phyloP scores from a whole-genome alignment of 2,113 vertebrate species.

The Epinephelus cyanopodus region DNA sequence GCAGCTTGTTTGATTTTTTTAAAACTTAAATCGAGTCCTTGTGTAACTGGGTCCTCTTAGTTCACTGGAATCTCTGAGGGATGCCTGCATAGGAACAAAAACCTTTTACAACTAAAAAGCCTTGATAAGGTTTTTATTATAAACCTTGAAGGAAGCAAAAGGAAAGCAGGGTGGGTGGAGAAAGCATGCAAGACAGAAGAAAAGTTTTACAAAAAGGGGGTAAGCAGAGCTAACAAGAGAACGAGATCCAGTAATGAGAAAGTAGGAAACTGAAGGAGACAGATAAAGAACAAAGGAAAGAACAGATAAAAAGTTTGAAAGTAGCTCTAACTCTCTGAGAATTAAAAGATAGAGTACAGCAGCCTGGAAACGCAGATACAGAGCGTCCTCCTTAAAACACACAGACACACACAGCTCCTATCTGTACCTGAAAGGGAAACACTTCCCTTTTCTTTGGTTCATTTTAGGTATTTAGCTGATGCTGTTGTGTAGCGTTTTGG shows the following conservation, averaged over 20 bases:
- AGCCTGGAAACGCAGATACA: constrained; percentile 4
- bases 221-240: constrained; percentile 21
- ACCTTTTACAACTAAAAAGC: constrained; percentile 22
- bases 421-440: neutral
- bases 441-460: neutral
- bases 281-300: constrained; percentile 47
- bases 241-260: constrained; percentile 23
- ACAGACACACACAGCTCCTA: neutral
- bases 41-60: constrained; percentile 30
- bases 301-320: constrained; percentile 26
- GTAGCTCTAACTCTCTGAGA: constrained; percentile 21
- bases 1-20: neutral
- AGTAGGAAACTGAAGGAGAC: constrained; percentile 23
- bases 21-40: constrained; percentile 10
- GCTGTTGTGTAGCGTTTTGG: neutral
- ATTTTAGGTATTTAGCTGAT: neutral
- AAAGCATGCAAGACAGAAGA: neutral
- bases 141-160: constrained; percentile 15
- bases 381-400: neutral
- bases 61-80: constrained; percentile 34
- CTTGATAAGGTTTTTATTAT: constrained; percentile 34
- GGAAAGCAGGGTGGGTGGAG: rapidly evolving
- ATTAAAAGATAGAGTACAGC: neutral
- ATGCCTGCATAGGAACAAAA: constrained; percentile 17
- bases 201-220: neutral